These are phyloP conservation scores for Apistogramma diplotaenia DNA, from an alignment of 2,113 vertebrate genomes.

Conservation along the genomic window DNA sequence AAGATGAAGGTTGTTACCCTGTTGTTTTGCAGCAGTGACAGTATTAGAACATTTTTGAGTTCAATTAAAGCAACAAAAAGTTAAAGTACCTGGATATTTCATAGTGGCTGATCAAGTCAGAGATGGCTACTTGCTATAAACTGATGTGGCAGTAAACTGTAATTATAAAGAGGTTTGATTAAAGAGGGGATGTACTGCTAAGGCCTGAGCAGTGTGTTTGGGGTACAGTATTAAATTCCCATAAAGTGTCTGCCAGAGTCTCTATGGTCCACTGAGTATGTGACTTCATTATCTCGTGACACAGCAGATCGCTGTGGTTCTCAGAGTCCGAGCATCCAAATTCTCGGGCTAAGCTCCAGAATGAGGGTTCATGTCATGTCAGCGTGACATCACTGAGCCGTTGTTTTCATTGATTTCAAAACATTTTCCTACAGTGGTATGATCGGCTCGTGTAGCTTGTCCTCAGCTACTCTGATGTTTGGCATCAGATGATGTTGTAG, in stretches of 20 bases:
- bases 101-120: neutral
- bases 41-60: neutral
- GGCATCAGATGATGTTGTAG: neutral
- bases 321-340: constrained; percentile 26
- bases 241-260: constrained; percentile 21
- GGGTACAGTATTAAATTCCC: too few species aligned
- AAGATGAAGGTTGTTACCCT: constrained; percentile 87
- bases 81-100: neutral
- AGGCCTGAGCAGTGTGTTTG: constrained; percentile 14
- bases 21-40: neutral
- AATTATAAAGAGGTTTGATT: constrained; percentile 30
- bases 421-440: constrained; percentile 44
- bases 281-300: constrained; percentile 56
- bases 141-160: constrained; percentile 7
- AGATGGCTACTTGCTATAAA: neutral
- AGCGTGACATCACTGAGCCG: constrained; percentile 47
- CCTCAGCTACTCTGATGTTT: constrained; percentile 13
- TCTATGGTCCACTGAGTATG: constrained; percentile 42
- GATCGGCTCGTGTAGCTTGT: constrained; percentile 21
- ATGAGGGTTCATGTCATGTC: constrained; percentile 45
- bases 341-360: constrained; percentile 36
- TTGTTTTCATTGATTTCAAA: constrained; percentile 56
- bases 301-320: constrained; percentile 34
- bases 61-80: neutral
- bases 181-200: neutral